A percentile compares a stretch with the other conserved stretches of the same genome.
Evolutionary conservation across 2,888 invertebrate species (phyloP).

Genomic region (Melinopterus prodromus): DNA sequence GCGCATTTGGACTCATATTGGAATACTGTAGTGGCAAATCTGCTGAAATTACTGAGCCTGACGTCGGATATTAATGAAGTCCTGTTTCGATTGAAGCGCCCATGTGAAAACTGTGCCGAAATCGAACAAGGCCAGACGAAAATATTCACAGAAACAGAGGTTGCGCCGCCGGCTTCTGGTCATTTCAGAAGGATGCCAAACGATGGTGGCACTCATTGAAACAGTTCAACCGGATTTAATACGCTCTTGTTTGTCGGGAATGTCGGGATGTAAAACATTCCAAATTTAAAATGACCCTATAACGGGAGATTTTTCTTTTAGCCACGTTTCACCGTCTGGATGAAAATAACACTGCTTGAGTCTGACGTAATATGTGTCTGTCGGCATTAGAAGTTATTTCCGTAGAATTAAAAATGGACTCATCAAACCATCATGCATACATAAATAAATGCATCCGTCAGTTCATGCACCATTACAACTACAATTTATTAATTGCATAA

Average conservation of each 20-base stretch:
- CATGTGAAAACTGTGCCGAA: conserved; percentile 19
- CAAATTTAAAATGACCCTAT: neutral
- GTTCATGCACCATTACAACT: too few species aligned
- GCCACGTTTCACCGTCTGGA: neutral
- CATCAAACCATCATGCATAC: neutral
- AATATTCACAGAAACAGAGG: conserved; percentile 21
- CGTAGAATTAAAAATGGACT: neutral
- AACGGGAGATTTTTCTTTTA: neutral
- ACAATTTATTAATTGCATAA: too few species aligned
- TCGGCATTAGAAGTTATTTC: neutral
- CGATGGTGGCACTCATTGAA: neutral
- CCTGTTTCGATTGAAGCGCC: conserved; percentile 11
- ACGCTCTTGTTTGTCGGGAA: neutral
- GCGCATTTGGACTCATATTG: neutral
- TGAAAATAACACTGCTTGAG: neutral
- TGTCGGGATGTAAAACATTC: neutral
- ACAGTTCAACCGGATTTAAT: conserved; percentile 4
- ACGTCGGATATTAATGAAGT: neutral
- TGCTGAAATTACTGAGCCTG: conserved; percentile 12
- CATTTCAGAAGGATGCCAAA: neutral
- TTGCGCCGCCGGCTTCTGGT: conserved; percentile 8
- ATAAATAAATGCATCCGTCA: neutral
- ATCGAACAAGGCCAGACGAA: conserved; percentile 21
- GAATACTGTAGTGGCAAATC: neutral
- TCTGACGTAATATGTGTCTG: neutral